Evolutionary conservation across 2,113 vertebrate genomes (phyloP), one percentile per base, ranked within the genome.

Genomic region (Brachyhypopomus gauderio): DNA sequence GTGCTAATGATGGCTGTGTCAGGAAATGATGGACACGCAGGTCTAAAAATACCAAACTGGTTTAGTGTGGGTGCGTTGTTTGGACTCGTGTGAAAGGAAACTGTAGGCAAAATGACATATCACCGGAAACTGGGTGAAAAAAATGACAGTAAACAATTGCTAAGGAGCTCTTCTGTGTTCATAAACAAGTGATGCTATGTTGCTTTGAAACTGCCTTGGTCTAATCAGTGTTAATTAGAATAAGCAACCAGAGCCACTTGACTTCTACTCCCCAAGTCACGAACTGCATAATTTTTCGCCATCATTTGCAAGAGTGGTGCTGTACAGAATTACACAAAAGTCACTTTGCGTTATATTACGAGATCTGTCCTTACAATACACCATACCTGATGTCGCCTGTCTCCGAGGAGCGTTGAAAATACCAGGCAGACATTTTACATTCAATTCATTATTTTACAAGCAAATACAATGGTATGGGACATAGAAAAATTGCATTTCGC

Each of bases 391-490:
- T 48, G 59, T 77, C 36, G 64, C 72, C 77, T 59, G 14, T 67
- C 59, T 52, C 34, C 25, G 48, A 77, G 25, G 58, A 56, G 60
- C 14, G 69, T 23, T 20, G 20, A n/a, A 48, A 79, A 87, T 79
- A 48, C 34, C 77, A 77, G 66, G 36, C 73, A 78, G 66, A 75
- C 82, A 75, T 88, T 85, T 67, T 72, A 30, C n/a, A 81, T 70
- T 72, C 67, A 36, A 79, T 80, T 85, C 74, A 87, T 84, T 66
- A 85, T 85, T 84, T 86, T 74, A 70, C 62, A 66, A 60, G 70
- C 79, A 79, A 85, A 82, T 72, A 80, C 30, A 62, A 52, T 30
- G 82, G 72, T 66, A 76, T 72, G 25, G 52, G 73, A 59, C 20
- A 16, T 48, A 34, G 62, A 67, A 45, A 70, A 59, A 76, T 70